Evolutionary conservation across 2,113 vertebrate genomes (phyloP).

Genomic region (Catharus bicknelli): DNA sequence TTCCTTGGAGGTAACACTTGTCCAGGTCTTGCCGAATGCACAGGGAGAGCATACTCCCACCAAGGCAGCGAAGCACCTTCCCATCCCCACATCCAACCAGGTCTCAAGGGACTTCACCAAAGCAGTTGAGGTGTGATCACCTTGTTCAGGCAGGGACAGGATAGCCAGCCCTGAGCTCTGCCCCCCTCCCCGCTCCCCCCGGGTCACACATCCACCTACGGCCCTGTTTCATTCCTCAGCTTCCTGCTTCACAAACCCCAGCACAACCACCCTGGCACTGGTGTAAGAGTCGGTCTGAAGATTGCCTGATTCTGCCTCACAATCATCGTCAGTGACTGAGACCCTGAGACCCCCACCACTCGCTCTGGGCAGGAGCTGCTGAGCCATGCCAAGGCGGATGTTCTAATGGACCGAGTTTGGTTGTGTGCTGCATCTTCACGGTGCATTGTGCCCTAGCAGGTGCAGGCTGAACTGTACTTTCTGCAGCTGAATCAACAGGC

Average conservation of each 20-base stretch:
- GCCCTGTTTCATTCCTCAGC: not conserved
- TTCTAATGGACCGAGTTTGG: no score
- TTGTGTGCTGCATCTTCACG: no score
- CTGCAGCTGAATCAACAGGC: no score
- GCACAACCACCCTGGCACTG: not conserved
- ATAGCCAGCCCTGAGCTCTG: not conserved
- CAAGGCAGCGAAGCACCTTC: not conserved
- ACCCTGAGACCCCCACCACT: no score
- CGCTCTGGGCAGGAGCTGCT: no score
- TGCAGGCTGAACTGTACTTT: no score
- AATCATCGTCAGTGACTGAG: no score
- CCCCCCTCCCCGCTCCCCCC: not conserved
- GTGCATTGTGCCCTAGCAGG: no score
- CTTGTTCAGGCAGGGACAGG: not conserved
- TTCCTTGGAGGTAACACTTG: not conserved
- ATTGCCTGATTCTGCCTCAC: no score
- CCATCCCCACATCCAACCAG: not conserved
- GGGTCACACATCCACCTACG: rapidly evolving
- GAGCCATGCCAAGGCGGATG: no score
- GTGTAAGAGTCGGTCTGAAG: no score
- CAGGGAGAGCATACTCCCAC: rapidly evolving
- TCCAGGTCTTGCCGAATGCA: not conserved
- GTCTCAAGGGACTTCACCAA: not conserved
- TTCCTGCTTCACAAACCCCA: not conserved
- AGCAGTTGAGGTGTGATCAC: not conserved